Conservation (phyloP, 2,113 vertebrate genomes). For the Lathamus discolor region DNA sequence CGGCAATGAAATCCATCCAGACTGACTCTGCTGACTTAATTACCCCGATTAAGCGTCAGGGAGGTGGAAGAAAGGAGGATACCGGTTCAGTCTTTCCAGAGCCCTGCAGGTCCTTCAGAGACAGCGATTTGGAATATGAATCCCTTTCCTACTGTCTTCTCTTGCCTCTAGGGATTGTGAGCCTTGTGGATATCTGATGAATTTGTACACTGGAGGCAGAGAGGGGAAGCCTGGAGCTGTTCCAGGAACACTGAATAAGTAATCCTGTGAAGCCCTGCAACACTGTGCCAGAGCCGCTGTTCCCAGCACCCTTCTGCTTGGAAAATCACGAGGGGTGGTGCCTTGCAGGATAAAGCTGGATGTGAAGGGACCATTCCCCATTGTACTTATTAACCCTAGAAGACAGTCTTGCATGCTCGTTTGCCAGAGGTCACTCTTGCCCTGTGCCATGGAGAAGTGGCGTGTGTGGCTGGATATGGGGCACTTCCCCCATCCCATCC, state of each 20-base stretch:
- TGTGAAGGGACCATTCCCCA: neutral
- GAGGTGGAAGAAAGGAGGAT: neutral
- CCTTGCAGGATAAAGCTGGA: neutral
- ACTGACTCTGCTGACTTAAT: neutral
- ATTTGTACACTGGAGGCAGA: neutral
- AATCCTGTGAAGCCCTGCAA: neutral
- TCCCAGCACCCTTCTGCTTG: neutral
- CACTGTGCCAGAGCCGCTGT: neutral
- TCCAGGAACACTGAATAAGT: conserved; percentile 45
- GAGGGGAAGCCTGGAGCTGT: neutral
- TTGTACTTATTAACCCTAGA: neutral
- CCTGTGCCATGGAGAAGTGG: rapidly evolving
- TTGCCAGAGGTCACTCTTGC: neutral
- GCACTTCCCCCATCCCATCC: neutral
- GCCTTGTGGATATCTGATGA: neutral
- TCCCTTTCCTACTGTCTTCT: neutral
- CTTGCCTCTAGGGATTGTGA: neutral
- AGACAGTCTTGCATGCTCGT: neutral
- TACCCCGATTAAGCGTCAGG: neutral
- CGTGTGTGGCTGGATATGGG: neutral
- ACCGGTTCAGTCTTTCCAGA: neutral
- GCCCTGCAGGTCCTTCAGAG: neutral
- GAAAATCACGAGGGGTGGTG: neutral
- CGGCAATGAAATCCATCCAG: conserved; percentile 90
- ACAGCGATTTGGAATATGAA: neutral